Evolutionary conservation across 2,113 vertebrate species (phyloP).

Genomic region (Alethe castanea): DNA sequence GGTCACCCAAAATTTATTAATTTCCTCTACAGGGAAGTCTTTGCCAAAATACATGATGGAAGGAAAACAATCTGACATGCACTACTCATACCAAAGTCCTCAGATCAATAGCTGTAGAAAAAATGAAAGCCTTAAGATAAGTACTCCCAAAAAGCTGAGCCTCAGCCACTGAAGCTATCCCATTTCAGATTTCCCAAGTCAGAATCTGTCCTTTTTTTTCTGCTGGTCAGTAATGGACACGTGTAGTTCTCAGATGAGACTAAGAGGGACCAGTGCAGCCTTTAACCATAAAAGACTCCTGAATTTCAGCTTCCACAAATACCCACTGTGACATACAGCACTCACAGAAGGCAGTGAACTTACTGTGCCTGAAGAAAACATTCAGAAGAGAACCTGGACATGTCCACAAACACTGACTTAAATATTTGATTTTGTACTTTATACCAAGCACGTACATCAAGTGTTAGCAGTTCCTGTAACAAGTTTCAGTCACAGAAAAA

Average conservation of each 20-base stretch:
- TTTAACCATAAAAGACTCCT: not conserved
- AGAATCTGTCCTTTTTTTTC: not conserved
- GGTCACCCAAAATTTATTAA: constrained; percentile 19
- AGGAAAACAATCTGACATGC: constrained; percentile 23
- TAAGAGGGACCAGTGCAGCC: not conserved
- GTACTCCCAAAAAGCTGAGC: not conserved
- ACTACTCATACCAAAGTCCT: not conserved
- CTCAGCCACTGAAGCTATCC: not conserved
- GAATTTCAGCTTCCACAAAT: not conserved
- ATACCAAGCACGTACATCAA: not conserved
- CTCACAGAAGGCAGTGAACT: not conserved
- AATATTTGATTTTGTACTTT: not conserved
- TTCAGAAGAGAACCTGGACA: not conserved
- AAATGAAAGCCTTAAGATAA: not conserved
- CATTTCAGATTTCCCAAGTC: not conserved
- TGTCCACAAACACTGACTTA: not conserved
- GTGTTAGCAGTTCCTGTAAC: not conserved
- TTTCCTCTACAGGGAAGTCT: not conserved
- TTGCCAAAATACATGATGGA: not conserved
- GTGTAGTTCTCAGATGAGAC: not conserved
- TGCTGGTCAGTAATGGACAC: not conserved
- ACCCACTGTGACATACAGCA: rapidly evolving
- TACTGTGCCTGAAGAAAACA: not conserved
- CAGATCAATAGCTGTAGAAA: not conserved
- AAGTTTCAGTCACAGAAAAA: not conserved